These are phyloP conservation scores for Steinernema feltiae DNA, from an alignment of 1,140 invertebrate species.

Conservation along the genomic window DNA sequence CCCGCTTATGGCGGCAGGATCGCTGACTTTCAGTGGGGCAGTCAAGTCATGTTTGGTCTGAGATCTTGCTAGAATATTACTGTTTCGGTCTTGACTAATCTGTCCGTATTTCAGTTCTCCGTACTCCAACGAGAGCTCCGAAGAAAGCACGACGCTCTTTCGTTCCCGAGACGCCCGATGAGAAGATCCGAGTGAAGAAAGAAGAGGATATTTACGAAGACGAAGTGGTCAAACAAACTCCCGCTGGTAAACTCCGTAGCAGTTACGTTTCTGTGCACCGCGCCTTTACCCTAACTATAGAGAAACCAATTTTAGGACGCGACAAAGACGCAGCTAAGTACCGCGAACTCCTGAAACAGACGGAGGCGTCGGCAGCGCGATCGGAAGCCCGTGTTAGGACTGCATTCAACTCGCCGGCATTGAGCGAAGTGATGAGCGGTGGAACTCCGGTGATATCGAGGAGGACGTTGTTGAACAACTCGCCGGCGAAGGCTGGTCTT, in stretches of 20 bases:
- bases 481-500: not conserved
- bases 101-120: not conserved
- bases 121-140: not conserved
- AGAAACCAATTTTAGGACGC: not conserved
- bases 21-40: no score
- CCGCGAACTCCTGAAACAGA: not conserved
- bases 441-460: not conserved
- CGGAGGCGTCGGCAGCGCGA: not conserved
- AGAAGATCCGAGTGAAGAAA: not conserved
- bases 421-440: not conserved
- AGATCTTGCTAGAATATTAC: no score
- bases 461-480: not conserved
- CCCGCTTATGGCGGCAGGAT: no score
- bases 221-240: not conserved
- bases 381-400: not conserved
- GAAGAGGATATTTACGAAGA: not conserved
- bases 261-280: not conserved
- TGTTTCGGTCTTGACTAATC: no score
- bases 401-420: not conserved
- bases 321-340: constrained; percentile 10
- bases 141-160: not conserved
- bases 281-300: not conserved
- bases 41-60: no score
- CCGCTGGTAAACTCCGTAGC: not conserved
- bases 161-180: not conserved